These are phyloP conservation scores for Sinella curviseta DNA, from an alignment of 1,140 invertebrate genomes.

Conservation along the genomic window DNA sequence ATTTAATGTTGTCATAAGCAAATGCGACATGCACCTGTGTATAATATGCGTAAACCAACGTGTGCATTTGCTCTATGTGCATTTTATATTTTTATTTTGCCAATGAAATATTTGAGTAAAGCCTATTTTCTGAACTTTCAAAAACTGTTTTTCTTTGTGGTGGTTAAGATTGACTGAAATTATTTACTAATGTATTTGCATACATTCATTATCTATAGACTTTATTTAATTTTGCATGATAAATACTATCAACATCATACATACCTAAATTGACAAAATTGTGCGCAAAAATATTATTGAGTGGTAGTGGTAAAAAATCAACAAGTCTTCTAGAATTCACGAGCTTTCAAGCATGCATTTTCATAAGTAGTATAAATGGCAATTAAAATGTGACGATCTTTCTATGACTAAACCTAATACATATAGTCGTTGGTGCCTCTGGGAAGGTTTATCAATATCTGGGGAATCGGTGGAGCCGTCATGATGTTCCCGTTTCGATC, in stretches of 20 bases:
- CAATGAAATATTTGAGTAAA: background rate
- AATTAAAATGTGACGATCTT: no score
- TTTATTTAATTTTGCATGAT: no score
- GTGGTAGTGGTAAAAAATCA: no score
- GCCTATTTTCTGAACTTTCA: background rate
- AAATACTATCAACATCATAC: no score
- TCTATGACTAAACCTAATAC: background rate
- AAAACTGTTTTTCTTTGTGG: no score
- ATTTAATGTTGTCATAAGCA: no score
- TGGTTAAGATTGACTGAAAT: no score
- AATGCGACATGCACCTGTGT: no score
- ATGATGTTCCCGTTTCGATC: background rate
- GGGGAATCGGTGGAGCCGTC: background rate
- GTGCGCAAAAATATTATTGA: background rate
- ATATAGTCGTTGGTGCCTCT: background rate
- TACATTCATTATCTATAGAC: no score
- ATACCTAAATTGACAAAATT: background rate
- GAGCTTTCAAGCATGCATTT: background rate
- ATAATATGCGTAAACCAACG: background rate
- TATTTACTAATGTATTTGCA: no score
- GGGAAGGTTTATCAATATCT: background rate
- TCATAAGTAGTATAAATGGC: background rate
- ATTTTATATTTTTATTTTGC: slow-evolving; percentile 19
- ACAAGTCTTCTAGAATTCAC: no score
- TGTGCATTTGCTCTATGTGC: background rate